phyloP scores from a whole-genome alignment of 2,888 invertebrate genomes.

The Phaonia tiefii region DNA sequence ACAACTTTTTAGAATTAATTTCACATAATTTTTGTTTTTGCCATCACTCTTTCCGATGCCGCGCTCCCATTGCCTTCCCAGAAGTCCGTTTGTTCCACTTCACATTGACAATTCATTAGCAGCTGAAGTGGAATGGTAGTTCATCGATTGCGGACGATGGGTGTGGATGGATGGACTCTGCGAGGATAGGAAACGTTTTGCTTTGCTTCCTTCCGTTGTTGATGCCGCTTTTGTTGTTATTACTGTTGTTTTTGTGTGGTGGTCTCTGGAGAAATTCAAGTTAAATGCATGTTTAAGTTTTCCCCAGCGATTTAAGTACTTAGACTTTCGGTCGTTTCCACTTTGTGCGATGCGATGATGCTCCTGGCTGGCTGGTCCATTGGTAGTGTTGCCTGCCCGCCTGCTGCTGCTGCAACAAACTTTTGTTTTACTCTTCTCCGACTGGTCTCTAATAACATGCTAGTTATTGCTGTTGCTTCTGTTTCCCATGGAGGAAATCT shows the following conservation, averaged over 20 bases:
- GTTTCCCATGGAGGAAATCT: slow-evolving; percentile 54
- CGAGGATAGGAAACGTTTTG: slow-evolving; percentile 26
- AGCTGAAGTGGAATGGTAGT: background rate
- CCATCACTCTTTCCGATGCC: slow-evolving; percentile 8
- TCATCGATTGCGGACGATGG: slow-evolving; percentile 8
- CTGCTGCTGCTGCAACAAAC: slow-evolving; percentile 35
- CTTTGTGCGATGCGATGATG: slow-evolving; percentile 15
- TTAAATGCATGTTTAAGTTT: slow-evolving; percentile 70
- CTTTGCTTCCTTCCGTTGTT: slow-evolving; percentile 55
- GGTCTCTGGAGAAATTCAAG: slow-evolving; percentile 66
- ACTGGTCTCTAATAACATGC: background rate
- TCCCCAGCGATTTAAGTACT: slow-evolving; percentile 68
- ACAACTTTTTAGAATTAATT: slow-evolving; percentile 66
- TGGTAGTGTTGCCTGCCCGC: slow-evolving; percentile 36
- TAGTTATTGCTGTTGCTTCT: background rate
- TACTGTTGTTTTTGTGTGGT: slow-evolving; percentile 30
- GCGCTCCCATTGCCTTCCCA: slow-evolving; percentile 31
- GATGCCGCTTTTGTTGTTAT: slow-evolving; percentile 30
- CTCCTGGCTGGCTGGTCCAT: slow-evolving; percentile 13
- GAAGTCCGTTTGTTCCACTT: slow-evolving; percentile 22
- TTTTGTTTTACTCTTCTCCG: slow-evolving; percentile 42
- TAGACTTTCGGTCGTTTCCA: slow-evolving; percentile 51
- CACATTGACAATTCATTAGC: slow-evolving; percentile 51
- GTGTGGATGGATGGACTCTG: background rate
- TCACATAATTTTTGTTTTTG: slow-evolving; percentile 60